Evolutionary conservation across 2,888 invertebrate genomes (phyloP).

Genomic region (Sinhomidia bicolor): DNA sequence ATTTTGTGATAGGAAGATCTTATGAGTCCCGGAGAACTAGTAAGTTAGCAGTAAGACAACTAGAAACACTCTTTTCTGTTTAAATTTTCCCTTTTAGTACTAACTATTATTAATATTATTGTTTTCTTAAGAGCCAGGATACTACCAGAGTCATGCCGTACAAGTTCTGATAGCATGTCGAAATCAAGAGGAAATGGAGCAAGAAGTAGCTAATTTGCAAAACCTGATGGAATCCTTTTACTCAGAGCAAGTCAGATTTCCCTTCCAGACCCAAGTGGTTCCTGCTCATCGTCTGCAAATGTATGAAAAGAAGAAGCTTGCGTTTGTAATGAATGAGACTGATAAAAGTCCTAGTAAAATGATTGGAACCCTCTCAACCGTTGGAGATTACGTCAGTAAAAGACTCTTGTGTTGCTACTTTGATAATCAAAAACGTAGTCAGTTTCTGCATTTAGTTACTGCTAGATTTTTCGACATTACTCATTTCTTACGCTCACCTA

Average conservation of each 20-base stretch:
- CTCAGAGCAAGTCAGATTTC: slow-evolving; percentile 83
- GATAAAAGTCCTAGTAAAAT: slow-evolving; percentile 86
- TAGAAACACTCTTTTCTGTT: too few species aligned
- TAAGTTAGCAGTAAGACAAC: slow-evolving; percentile 82
- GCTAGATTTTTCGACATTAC: slow-evolving; percentile 90
- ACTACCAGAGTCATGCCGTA: slow-evolving; percentile 83
- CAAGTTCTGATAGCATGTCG: slow-evolving; percentile 86
- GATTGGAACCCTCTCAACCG: slow-evolving; percentile 88
- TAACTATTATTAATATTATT: neutral
- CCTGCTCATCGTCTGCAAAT: slow-evolving; percentile 85
- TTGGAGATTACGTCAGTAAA: slow-evolving; percentile 89
- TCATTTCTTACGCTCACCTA: slow-evolving; percentile 84
- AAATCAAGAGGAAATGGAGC: slow-evolving; percentile 83
- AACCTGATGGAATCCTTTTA: slow-evolving; percentile 84
- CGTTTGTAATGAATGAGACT: slow-evolving; percentile 89
- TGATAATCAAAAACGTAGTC: slow-evolving; percentile 84
- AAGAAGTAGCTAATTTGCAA: slow-evolving; percentile 83
- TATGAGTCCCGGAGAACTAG: slow-evolving; percentile 83
- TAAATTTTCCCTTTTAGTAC: neutral
- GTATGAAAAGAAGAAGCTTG: slow-evolving; percentile 87
- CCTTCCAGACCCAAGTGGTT: slow-evolving; percentile 86
- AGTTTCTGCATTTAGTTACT: slow-evolving; percentile 87
- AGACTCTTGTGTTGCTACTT: slow-evolving; percentile 87
- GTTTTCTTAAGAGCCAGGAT: slow-evolving; percentile 61
- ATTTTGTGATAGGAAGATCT: slow-evolving; percentile 87